Evolutionary conservation across 2,113 vertebrate genomes (phyloP).

Genomic region (Cairina moschata): DNA sequence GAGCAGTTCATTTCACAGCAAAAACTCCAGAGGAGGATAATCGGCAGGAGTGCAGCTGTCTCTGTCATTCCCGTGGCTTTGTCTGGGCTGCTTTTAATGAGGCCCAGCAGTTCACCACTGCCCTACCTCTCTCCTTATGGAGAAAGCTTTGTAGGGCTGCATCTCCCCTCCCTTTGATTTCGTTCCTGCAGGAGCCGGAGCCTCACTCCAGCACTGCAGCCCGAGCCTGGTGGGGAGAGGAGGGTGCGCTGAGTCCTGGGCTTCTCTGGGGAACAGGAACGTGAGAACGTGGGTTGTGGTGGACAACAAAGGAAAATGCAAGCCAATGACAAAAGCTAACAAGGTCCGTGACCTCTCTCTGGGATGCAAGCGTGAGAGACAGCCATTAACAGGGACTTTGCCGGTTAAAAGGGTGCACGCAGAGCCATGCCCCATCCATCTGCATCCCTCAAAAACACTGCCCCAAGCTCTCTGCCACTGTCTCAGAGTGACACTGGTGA

Average conservation of each 20-base stretch:
- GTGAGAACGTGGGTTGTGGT: neutral
- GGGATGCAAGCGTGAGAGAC: neutral
- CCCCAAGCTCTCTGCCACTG: neutral
- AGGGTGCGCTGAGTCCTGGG: accelerated
- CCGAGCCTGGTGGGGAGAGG: neutral
- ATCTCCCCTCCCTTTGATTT: neutral
- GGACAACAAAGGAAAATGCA: neutral
- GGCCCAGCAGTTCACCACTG: neutral
- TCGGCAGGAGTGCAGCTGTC: neutral
- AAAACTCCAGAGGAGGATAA: neutral
- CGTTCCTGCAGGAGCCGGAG: neutral
- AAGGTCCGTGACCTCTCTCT: neutral
- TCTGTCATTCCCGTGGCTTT: neutral
- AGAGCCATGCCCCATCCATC: neutral
- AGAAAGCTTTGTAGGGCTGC: neutral
- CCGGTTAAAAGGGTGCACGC: neutral
- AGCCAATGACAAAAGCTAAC: neutral
- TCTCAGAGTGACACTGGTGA: neutral
- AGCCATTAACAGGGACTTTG: neutral
- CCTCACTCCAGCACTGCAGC: neutral
- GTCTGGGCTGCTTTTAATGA: neutral
- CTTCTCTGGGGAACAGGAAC: neutral
- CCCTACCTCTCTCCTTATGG: neutral
- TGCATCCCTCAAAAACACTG: neutral
- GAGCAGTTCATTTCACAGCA: neutral